A percentile compares a stretch with the other conserved stretches of the same genome.
Conservation (phyloP, 2,888 invertebrate genomes). For the Desoria tigrina region DNA sequence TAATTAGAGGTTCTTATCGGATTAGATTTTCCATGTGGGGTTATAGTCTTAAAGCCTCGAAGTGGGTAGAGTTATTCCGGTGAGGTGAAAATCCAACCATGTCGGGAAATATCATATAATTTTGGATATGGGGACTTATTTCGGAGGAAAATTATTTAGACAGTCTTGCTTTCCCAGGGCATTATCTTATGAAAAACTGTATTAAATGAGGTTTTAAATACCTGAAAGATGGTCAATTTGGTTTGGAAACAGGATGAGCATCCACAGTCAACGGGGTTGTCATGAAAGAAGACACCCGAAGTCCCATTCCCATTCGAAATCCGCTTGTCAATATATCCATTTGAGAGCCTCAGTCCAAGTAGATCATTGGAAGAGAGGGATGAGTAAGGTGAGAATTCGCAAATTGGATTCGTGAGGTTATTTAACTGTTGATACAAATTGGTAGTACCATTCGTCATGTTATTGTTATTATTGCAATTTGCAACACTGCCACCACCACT, state of each 20-base stretch:
- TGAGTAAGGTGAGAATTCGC: slow-evolving; percentile 50
- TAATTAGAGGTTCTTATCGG: no score
- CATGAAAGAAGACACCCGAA: slow-evolving; percentile 46
- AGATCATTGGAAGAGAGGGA: slow-evolving; percentile 47
- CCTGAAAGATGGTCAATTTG: slow-evolving; percentile 51
- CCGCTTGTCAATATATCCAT: slow-evolving; percentile 40
- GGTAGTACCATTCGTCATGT: neutral
- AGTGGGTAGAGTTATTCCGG: no score
- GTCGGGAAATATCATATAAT: no score
- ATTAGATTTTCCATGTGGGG: no score
- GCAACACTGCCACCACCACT: slow-evolving; percentile 20
- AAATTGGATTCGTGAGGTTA: slow-evolving; percentile 48
- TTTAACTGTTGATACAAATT: slow-evolving; percentile 10
- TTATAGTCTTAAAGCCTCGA: no score
- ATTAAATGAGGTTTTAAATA: no score
- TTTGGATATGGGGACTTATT: no score
- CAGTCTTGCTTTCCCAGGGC: no score
- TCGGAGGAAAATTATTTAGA: no score
- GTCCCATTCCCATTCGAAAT: slow-evolving; percentile 28
- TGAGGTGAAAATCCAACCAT: no score
- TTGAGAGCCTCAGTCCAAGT: slow-evolving; percentile 42
- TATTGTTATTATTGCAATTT: slow-evolving; percentile 1
- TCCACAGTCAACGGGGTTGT: slow-evolving; percentile 53
- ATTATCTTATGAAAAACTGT: no score
- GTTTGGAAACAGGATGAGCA: slow-evolving; percentile 51